Conservation (phyloP, 2,113 vertebrate genomes). For the Stigmatopora nigra region DNA sequence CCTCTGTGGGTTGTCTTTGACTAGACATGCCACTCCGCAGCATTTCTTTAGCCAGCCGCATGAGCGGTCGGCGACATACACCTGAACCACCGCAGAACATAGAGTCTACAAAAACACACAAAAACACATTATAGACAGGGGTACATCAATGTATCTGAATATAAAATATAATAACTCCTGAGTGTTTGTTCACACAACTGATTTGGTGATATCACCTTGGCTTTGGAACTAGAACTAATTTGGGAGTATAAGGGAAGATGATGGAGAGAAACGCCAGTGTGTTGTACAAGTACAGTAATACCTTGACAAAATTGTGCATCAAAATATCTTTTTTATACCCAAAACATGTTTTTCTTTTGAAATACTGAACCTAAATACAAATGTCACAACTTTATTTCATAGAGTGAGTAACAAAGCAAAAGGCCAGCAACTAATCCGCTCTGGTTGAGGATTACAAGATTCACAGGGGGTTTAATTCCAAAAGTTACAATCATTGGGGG, state of each 20-base stretch:
- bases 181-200: too few species aligned
- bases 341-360: too few species aligned
- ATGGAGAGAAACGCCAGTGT: too few species aligned
- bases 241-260: too few species aligned
- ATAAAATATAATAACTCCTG: too few species aligned
- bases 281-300: too few species aligned
- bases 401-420: not conserved
- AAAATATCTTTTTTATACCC: too few species aligned
- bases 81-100: slow-evolving; percentile 91
- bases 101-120: slow-evolving; percentile 73
- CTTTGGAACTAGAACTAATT: too few species aligned
- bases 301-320: too few species aligned
- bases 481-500: not conserved
- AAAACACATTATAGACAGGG: not conserved
- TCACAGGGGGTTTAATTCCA: not conserved
- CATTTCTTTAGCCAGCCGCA: slow-evolving; percentile 88
- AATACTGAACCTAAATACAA: not conserved
- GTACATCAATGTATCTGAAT: too few species aligned
- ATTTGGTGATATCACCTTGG: too few species aligned
- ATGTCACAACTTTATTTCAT: not conserved
- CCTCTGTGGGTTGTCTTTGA: slow-evolving; percentile 97
- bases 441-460: not conserved
- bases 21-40: slow-evolving; percentile 92
- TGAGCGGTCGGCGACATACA: slow-evolving; percentile 83
- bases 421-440: not conserved